A percentile compares a stretch with the other conserved stretches of the same genome.
Conservation (phyloP, 1,140 invertebrate genomes). For the Vanessa atalanta region DNA sequence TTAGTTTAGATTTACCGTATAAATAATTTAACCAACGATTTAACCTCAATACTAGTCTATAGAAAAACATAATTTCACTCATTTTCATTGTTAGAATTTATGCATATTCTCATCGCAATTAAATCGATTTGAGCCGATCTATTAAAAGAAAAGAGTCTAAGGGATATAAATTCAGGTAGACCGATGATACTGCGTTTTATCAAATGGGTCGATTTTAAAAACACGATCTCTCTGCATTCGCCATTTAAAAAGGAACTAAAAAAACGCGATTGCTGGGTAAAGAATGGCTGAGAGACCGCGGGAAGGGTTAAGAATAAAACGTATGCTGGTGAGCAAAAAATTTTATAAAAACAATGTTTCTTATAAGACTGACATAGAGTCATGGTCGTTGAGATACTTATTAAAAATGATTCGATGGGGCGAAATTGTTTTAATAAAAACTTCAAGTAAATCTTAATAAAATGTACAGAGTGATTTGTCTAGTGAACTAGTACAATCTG, state of each 20-base stretch:
- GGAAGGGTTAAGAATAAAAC: conserved; percentile 74
- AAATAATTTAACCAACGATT: too few species aligned
- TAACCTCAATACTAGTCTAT: too few species aligned
- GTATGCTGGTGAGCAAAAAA: conserved; percentile 70
- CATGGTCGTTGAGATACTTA: conserved; percentile 43
- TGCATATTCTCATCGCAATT: conserved; percentile 29
- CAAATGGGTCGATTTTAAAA: conserved; percentile 65
- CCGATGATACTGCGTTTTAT: conserved; percentile 78
- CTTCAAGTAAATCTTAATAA: neutral
- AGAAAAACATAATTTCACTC: neutral
- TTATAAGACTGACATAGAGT: conserved; percentile 44
- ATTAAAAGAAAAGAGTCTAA: conserved; percentile 69
- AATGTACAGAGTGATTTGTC: neutral
- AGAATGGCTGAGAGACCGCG: conserved; percentile 71
- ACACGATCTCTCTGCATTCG: conserved; percentile 75
- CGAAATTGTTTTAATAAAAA: too few species aligned
- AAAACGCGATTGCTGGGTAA: conserved; percentile 72
- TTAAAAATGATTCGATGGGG: too few species aligned
- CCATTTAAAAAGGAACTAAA: conserved; percentile 76
- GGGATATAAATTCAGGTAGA: conserved; percentile 67
- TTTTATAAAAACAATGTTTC: conserved; percentile 60
- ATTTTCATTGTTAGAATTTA: neutral
- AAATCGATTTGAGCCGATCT: conserved; percentile 72
- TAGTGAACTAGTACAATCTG: neutral
- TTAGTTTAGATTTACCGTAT: too few species aligned